phyloP scores from a whole-genome alignment of 53 echinoderm and acorn worm species.

The Echinarachnius parma region DNA sequence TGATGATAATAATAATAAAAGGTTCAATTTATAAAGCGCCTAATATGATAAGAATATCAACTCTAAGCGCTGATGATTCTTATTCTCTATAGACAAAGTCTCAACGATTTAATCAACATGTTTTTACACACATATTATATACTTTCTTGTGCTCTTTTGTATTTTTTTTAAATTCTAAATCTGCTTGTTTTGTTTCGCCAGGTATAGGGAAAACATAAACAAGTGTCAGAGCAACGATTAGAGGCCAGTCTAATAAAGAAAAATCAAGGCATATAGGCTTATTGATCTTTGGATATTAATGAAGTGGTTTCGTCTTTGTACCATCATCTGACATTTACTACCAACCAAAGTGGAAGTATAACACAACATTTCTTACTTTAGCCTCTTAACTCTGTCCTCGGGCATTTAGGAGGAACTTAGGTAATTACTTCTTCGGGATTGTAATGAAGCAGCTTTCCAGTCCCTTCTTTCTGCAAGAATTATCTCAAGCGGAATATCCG shows the following conservation, averaged over 20 bases:
- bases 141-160: too few species aligned
- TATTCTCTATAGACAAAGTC: too few species aligned
- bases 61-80: not conserved
- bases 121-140: too few species aligned
- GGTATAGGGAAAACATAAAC: not conserved
- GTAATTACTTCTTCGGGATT: not conserved
- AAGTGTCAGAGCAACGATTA: not conserved
- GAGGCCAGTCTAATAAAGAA: not conserved
- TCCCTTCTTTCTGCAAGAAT: too few species aligned
- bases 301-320: constrained; percentile 4
- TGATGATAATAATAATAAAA: not conserved
- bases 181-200: not conserved
- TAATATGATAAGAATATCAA: too few species aligned
- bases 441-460: constrained; percentile 1
- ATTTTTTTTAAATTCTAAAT: too few species aligned
- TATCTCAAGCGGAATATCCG: constrained; percentile 1
- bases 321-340: not conserved
- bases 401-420: not conserved
- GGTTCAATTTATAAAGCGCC: too few species aligned
- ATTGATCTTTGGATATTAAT: constrained; percentile 16
- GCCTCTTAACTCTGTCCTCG: not conserved
- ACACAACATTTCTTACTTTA: not conserved
- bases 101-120: too few species aligned
- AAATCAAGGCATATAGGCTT: not conserved
- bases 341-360: not conserved